phyloP scores from a whole-genome alignment of 1,140 invertebrate species.

The Procambarus clarkii region DNA sequence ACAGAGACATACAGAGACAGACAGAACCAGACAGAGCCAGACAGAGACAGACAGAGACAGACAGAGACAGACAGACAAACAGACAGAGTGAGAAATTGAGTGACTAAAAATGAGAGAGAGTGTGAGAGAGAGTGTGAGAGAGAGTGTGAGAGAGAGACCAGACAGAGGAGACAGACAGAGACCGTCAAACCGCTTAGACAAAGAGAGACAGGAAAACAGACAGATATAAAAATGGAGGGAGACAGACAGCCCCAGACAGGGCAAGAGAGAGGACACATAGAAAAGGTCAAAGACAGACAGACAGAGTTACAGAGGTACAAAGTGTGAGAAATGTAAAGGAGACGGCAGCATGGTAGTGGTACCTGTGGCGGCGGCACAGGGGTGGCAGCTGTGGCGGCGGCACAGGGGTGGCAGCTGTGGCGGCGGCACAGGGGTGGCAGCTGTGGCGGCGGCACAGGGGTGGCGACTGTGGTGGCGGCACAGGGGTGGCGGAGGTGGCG shows the following conservation, averaged over 20 bases:
- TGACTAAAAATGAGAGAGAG: background rate
- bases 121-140: background rate
- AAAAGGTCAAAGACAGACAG: no score
- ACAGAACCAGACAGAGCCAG: no score
- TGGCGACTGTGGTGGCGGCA: background rate
- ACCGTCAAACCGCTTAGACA: background rate
- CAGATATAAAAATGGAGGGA: no score
- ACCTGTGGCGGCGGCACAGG: background rate
- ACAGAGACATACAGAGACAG: no score
- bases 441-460: background rate
- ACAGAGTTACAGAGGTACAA: no score
- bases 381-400: no score
- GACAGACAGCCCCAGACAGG: background rate
- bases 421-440: no score
- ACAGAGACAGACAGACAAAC: no score
- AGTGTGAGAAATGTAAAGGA: no score
- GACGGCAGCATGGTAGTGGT: background rate
- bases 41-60: slow-evolving; percentile 3
- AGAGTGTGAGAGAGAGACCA: background rate
- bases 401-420: no score
- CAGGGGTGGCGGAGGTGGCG: background rate
- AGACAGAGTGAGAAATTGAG: background rate
- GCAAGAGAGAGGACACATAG: no score
- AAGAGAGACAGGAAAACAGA: no score
- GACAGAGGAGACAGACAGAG: background rate